Conservation (phyloP, 1,140 invertebrate species). For the Diploscapter pachys region DNA sequence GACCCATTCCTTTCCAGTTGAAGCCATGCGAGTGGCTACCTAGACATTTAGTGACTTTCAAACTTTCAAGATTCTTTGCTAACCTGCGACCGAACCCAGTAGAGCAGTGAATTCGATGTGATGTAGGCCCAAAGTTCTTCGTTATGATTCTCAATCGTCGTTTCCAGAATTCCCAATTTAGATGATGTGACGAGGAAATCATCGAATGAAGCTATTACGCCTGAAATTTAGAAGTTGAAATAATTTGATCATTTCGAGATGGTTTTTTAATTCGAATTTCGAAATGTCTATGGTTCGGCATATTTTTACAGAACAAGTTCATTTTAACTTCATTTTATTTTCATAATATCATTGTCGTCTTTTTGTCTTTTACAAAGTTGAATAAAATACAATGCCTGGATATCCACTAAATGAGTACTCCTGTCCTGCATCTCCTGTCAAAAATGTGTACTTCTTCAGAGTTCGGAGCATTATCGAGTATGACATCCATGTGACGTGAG, state of each 20-base stretch:
- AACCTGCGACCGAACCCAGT: slow-evolving; percentile 66
- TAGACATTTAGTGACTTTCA: neutral
- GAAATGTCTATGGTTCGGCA: too few species aligned
- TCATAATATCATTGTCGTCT: neutral
- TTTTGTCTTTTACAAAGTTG: neutral
- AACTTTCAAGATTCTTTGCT: slow-evolving; percentile 57
- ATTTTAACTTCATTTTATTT: neutral
- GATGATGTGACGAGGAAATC: slow-evolving; percentile 33
- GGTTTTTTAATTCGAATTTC: too few species aligned
- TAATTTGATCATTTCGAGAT: too few species aligned
- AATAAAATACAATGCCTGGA: slow-evolving; percentile 73
- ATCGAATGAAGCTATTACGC: slow-evolving; percentile 24
- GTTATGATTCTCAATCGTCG: slow-evolving; percentile 72
- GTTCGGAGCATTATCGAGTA: slow-evolving; percentile 82
- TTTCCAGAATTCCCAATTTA: slow-evolving; percentile 64
- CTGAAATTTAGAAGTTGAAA: slow-evolving; percentile 9
- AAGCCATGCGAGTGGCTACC: slow-evolving; percentile 45
- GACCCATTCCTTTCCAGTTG: slow-evolving; percentile 70
- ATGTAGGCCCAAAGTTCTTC: slow-evolving; percentile 65
- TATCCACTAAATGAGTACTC: slow-evolving; percentile 66
- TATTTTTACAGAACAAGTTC: neutral
- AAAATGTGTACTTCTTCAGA: slow-evolving; percentile 81
- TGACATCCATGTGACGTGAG: slow-evolving; percentile 71
- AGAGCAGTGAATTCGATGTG: slow-evolving; percentile 59
- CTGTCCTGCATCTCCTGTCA: slow-evolving; percentile 56